Percentiles rank a stretch among this genome's conserved stretches.
Conservation (phyloP, 2,888 invertebrate species). For the Myathropa florea region DNA sequence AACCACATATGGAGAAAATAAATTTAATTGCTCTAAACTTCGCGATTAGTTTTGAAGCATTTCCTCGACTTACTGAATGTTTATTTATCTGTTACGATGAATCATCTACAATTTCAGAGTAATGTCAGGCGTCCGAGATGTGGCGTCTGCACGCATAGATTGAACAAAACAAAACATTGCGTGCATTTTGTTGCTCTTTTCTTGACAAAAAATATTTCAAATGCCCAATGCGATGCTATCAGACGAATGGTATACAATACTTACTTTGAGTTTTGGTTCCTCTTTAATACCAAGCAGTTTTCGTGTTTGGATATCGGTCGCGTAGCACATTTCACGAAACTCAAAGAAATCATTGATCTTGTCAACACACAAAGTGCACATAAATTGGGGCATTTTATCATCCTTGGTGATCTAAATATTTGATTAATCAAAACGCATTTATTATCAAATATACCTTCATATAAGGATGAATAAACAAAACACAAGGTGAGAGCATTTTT, state of each 20-base stretch:
- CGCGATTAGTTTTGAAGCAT: too few relatives aligned
- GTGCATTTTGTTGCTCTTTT: not conserved
- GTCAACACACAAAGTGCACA: slow-evolving; percentile 84
- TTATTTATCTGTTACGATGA: too few relatives aligned
- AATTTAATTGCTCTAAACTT: too few relatives aligned
- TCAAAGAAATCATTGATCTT: slow-evolving; percentile 85
- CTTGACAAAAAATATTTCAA: slow-evolving; percentile 4
- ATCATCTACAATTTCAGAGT: too few relatives aligned
- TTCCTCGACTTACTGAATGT: too few relatives aligned
- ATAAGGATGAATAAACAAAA: slow-evolving; percentile 33
- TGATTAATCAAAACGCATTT: not conserved
- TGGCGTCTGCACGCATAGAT: too few relatives aligned
- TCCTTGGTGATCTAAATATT: slow-evolving; percentile 81
- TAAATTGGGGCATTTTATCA: slow-evolving; percentile 84
- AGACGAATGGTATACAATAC: not conserved
- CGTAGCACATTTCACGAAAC: slow-evolving; percentile 83
- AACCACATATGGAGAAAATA: too few relatives aligned
- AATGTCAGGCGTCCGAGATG: too few relatives aligned
- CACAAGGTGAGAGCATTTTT: not conserved
- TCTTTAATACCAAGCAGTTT: slow-evolving; percentile 77
- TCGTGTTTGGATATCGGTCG: slow-evolving; percentile 82
- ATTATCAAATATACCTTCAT: not conserved
- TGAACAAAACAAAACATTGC: not conserved
- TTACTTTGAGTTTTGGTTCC: slow-evolving; percentile 72
- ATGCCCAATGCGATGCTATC: not conserved